Base-by-base conservation (phyloP, 2,797 vertebrate species). In the Anguilla megastoma region DNA sequence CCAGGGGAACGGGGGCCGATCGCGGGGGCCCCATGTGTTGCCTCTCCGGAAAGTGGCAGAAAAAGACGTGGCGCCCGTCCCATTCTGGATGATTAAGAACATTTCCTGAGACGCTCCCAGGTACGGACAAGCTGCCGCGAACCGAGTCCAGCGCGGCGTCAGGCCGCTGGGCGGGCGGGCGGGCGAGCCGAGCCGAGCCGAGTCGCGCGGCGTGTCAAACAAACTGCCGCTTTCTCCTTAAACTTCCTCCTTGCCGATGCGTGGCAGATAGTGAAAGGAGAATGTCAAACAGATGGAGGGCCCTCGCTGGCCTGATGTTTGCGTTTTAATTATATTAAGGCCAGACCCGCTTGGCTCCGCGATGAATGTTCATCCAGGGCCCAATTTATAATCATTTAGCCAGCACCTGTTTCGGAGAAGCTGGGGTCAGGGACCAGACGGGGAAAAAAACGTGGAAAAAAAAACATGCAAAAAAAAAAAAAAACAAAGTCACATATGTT, bases 321-420 rank as follows among this genome's bases (percentile, higher is more conserved):
- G 95, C 94, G 95, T 96, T 97, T 96, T 98, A 98, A 97, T 96
- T 96, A 97, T 96, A 98, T 98, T 97, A 97, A 94, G 93, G 82
- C 36, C 90, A 88, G 82, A 96, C 96, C 95, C 95, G 95, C 95
- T 95, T 87, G 96, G 96, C 96, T 97, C 95, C 95, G 95, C 96
- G 95, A 96, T 97, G 96, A 92, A 97, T 96, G 96, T 97, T 96
- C 96, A 96, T 96, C 96, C 96, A 96, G 96, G 95, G 96, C 96
- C 96, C 95, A 96, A 97, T 98, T 98, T 97, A 97, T 97, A 97
- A 97, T 97, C 97, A 97, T 98, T 98, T 97, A 97, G 95, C 92
- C 94, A 95, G 94, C 97, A 98, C 97, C 97, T 98, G 97, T 97
- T 97, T 97, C 94, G 95, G 94, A 54, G 79, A 95, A 94, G 95